Evolutionary conservation across 1,140 invertebrate species (phyloP).

Genomic region (Rhysida immarginata): DNA sequence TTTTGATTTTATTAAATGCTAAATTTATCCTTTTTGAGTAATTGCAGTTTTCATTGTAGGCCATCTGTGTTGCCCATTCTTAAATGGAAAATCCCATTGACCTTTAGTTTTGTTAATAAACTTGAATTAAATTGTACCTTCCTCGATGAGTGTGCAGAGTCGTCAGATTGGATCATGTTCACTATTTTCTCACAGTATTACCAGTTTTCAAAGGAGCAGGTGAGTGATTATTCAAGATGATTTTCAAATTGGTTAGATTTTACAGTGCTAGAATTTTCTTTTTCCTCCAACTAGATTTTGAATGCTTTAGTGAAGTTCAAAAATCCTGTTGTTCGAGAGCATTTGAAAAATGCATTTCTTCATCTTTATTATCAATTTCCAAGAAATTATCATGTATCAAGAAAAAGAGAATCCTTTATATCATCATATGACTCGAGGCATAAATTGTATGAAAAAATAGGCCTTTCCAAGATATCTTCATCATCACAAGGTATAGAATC

Average conservation of each 20-base stretch:
- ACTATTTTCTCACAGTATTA: not conserved
- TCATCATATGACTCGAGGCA: not conserved
- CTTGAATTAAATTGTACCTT: no score
- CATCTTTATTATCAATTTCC: not conserved
- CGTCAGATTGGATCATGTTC: not conserved
- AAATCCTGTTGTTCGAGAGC: not conserved
- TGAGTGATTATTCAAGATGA: no score
- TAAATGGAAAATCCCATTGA: no score
- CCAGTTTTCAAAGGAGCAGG: not conserved
- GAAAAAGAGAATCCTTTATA: no score
- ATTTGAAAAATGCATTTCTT: not conserved
- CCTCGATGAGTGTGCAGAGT: not conserved
- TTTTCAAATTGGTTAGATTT: no score
- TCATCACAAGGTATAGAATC: not conserved
- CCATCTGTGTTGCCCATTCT: no score
- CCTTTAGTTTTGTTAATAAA: no score
- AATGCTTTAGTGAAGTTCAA: not conserved
- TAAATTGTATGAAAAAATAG: not conserved
- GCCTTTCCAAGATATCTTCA: not conserved
- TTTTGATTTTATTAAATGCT: no score
- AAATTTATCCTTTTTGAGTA: no score
- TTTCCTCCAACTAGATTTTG: not conserved
- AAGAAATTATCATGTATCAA: no score
- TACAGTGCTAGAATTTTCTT: no score
- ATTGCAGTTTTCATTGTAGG: no score